Conservation (phyloP, 2,113 vertebrate species). For the Trichomycterus rosablanca region DNA sequence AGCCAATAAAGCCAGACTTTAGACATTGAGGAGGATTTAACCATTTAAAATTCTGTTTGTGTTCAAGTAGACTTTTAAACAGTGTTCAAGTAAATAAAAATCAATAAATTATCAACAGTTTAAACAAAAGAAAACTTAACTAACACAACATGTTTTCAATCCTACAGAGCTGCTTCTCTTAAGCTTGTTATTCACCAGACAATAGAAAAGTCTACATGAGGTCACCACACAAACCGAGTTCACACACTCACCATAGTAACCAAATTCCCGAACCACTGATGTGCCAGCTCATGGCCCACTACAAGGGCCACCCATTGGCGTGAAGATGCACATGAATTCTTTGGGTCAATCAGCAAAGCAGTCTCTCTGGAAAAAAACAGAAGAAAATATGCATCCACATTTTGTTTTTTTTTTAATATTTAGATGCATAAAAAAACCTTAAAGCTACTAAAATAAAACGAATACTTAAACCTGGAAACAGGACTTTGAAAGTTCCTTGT, state of each 20-base stretch:
- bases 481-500: too few relatives aligned
- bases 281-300: slow-evolving; percentile 94
- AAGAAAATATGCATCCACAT: too few relatives aligned
- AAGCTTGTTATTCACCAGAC: background rate
- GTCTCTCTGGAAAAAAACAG: slow-evolving; percentile 77
- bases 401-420: too few relatives aligned
- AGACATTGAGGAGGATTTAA: too few relatives aligned
- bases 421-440: too few relatives aligned
- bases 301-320: slow-evolving; percentile 98
- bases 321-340: slow-evolving; percentile 95
- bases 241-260: slow-evolving; percentile 90
- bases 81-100: background rate
- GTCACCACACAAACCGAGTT: background rate
- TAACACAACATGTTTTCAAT: background rate
- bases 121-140: background rate
- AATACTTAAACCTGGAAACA: too few relatives aligned
- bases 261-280: slow-evolving; percentile 99
- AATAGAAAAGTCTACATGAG: background rate
- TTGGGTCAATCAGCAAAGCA: slow-evolving; percentile 91
- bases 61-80: too few relatives aligned
- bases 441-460: too few relatives aligned
- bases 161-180: background rate
- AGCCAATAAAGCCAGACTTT: too few relatives aligned
- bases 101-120: background rate
- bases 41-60: too few relatives aligned